Conservation (phyloP, 1,140 invertebrate species). For the Psilanteris sp. region DNA sequence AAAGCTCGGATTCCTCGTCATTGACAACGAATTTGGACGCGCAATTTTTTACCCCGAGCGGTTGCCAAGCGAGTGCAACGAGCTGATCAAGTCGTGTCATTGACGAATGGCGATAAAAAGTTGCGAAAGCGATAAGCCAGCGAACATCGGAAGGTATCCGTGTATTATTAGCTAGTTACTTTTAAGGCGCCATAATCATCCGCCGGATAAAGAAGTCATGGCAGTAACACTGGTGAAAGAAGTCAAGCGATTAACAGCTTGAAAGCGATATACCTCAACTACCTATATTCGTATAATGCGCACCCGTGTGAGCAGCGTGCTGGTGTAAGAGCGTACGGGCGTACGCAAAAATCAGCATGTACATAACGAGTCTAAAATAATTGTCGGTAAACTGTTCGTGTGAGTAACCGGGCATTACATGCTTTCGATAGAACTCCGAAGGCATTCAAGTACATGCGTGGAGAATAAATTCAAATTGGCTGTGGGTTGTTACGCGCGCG, state of each 20-base stretch:
- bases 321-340: constrained; percentile 6
- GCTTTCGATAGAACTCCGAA: constrained; percentile 55
- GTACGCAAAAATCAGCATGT: constrained; percentile 31
- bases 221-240: constrained; percentile 68
- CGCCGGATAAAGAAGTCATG: constrained; percentile 60
- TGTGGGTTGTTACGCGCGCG: constrained; percentile 12
- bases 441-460: constrained; percentile 25
- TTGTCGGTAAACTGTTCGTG: constrained; percentile 70
- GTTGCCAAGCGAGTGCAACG: constrained; percentile 15
- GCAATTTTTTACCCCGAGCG: constrained; percentile 18
- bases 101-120: constrained; percentile 24
- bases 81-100: constrained; percentile 35
- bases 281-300: constrained; percentile 19
- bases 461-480: constrained; percentile 66
- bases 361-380: constrained; percentile 63
- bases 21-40: constrained; percentile 44
- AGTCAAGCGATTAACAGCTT: constrained; percentile 70
- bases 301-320: neutral
- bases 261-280: constrained; percentile 46
- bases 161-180: constrained; percentile 69
- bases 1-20: constrained; percentile 23
- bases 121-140: constrained; percentile 40
- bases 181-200: constrained; percentile 69
- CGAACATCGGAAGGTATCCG: constrained; percentile 51
- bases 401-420: constrained; percentile 67